Base-by-base conservation (phyloP, 2,888 invertebrate species). In the Mystacides longicornis region DNA sequence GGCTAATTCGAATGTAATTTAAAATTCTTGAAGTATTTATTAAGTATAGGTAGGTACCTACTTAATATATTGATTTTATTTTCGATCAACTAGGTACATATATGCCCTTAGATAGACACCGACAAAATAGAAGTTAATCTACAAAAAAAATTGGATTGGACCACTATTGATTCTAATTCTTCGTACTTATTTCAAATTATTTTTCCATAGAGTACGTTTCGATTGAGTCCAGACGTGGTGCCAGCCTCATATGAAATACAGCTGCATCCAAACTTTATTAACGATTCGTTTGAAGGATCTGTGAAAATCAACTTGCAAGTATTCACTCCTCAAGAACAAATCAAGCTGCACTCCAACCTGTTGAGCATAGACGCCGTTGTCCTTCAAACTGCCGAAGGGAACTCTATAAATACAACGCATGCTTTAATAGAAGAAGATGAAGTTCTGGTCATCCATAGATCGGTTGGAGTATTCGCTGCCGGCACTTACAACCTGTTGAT, bases 161-260 rank as follows among this genome's bases (percentile, higher is more conserved):
- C 5, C 5, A 27, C 5, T 27, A 5, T 27, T 27, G 27, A 7
- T 5, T 5, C 11, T 27, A 27, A 27, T 7, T 27, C 11, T 27
- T 37, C 37, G n/a, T n/a, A n/a, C n/a, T n/a, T n/a, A n/a, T n/a
- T n/a, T n/a, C n/a, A n/a, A n/a, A 7, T 7, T 37, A 37, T 14
- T 37, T 37, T 7, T 37, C 16, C 16, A 7, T 59, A 42, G 18
- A 20, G 62, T 33, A 68, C 74, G 54, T 73, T 77, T 57, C 70
- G 82, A 5, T 68, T 91, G 11, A 83, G 87, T 1, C 70, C 68
- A 31, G 67, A 77, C 42, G 70, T 86, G 1, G 66, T 71, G 23
- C 90, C 91, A 0, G 64, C 68, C 18, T 77, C 81, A 58, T 92
- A 92, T 67, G 81, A 85, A 63, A 70, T 92, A 2, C 74, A 72